Evolutionary conservation across 2,888 invertebrate species (phyloP), one percentile per base, ranked within the genome.

Genomic region (Uropetala carovei): DNA sequence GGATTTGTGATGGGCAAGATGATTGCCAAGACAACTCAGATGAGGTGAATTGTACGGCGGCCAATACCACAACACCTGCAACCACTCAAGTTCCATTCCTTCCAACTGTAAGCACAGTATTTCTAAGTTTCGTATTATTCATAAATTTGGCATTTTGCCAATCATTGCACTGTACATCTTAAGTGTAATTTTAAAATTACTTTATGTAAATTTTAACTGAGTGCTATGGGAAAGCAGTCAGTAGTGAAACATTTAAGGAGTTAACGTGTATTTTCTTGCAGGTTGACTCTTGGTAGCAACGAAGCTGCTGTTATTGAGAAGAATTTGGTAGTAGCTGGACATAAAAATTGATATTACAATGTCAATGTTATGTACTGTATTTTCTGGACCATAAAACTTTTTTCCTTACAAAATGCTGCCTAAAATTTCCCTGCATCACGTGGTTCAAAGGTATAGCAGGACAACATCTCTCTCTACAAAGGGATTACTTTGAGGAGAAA

Each of bases 1-100:
- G 97, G 97, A 95, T 95, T 94, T 99, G 98, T 95, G 98, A 98
- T 95, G 97, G 97, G 13, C 97, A 97, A 93, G 95, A 95, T n/a
- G 98, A 99, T 94, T 98, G 98, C 94, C 95, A 95, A 0, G 97
- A 97, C 93, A 96, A 96, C 0, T 96, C 96, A 0, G 98, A 98
- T 94, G 98, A 98, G 94, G 94, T 94, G 7, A 97, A 97, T 94
- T 98, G 98, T 94, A 96, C 96, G 0, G 93, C 84, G 22, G 94
- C 95, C 96, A 92, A 95, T 96, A 0, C 96, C 96, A 94, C 95
- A 92, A 92, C 94, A 93, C 94, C 93, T 94, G 94, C 92, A 94
- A 95, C 91, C 94, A 95, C 59, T 10, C 93, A 93, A 43, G 94
- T 94, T 94, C 94, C 92, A 92, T 84, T 93, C 3, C 22, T 94